Evolutionary conservation across 2,888 invertebrate species (phyloP).

Genomic region (Heliothis peltigera): DNA sequence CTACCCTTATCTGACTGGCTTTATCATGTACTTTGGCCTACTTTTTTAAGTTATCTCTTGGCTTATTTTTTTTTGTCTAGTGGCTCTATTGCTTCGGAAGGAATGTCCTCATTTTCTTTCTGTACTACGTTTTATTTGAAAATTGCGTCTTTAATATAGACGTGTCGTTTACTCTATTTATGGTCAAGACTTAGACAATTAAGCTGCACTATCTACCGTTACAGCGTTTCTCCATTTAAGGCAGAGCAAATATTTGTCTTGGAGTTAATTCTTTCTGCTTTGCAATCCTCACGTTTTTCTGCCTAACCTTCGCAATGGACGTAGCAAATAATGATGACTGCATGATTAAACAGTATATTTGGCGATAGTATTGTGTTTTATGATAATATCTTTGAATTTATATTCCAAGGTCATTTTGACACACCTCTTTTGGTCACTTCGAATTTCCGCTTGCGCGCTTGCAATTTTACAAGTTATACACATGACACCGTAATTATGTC

Average conservation of each 20-base stretch:
- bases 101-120: too few relatives aligned
- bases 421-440: constrained; percentile 40
- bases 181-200: background rate
- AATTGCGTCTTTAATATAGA: too few relatives aligned
- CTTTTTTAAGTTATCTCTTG: background rate
- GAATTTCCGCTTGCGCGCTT: constrained; percentile 35
- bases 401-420: constrained; percentile 46
- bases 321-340: background rate
- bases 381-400: constrained; percentile 9
- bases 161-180: too few relatives aligned
- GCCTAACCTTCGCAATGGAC: background rate
- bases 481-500: constrained; percentile 9
- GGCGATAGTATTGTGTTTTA: constrained; percentile 8
- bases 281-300: constrained; percentile 3
- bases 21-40: background rate
- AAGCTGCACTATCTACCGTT: background rate
- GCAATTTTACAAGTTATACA: constrained; percentile 3
- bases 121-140: too few relatives aligned
- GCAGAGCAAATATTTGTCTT: constrained; percentile 17
- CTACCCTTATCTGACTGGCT: background rate
- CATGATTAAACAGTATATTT: constrained; percentile 3
- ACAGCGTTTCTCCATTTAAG: constrained; percentile 6
- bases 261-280: constrained; percentile 21
- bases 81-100: background rate
- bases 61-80: background rate